Evolutionary conservation across 2,797 vertebrate species (phyloP), one percentile per base, ranked within the genome.

Genomic region (Basileuterus tristriatus): DNA sequence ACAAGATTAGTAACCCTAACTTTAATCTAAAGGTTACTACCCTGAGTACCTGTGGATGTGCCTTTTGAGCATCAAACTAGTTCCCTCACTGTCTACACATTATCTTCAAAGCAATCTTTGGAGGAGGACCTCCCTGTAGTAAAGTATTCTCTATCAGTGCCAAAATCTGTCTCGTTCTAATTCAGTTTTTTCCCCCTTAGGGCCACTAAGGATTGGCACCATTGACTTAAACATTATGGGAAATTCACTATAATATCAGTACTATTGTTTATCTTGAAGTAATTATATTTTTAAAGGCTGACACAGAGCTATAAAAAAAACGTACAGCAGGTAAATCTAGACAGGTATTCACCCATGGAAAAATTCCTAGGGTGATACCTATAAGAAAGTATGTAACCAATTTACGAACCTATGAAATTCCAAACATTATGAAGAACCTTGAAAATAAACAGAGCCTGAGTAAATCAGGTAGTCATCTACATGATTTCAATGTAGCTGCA

Each of bases 61-160:
- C 14, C 15, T 30, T 77, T 72, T 58, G 34, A 74, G 8, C 11
- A 67, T 46, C 46, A 72, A 37, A 69, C 14, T 15, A 37, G 16
- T 18, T 65, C 12, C 24, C 21, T 67, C 36, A 46, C 21, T 64
- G 9, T 22, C 15, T 49, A 30, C 9, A 34, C 11, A 15, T 8
- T 26, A 12, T 65, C 30, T 77, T 62, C 37, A 65, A 23, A 13
- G 23, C 12, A 83, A 15, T 30, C 27, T 53, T 85, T 56, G 19
- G 41, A 72, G 60, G 46, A 77, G 11, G 13, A 69, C 5, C 8
- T 65, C 16, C 30, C 16, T 0, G 0, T 12, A 32, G 26, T 29
- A 63, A 80, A 70, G 15, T 21, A 16, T 24, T 24, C 12, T 55
- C 29, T 58, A 62, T 3, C 26, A 69, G 19, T 16, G 21, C 11